Evolutionary conservation across 2,797 vertebrate species (phyloP), one percentile per base, ranked within the genome.

Genomic region (Trematomus bernacchii): DNA sequence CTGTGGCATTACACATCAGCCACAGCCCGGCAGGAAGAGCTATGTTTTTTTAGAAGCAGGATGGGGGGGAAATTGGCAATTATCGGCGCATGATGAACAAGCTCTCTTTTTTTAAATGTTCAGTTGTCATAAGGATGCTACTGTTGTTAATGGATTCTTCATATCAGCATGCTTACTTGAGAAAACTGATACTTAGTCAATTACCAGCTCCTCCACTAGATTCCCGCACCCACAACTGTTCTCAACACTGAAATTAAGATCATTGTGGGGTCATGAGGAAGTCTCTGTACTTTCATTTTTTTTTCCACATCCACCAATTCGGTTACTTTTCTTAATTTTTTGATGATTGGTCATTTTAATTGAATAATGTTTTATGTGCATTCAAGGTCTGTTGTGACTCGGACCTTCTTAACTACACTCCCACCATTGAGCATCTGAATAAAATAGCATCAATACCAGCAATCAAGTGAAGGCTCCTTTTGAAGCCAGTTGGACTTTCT

Each of bases 1-100:
- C 19, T 13, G 19, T 54, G 63, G 52, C 64, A 48, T 52, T 42
- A 52, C 48, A 76, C 61, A 75, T 70, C 54, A 72, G 71, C 62
- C 50, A 23, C 59, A 53, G 59, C 12, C 19, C 70, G 59, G 70
- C 55, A 68, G 43, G 3, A 43, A 51, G 30, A 50, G 18, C 16
- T 57, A 37, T 16, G 18, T 7, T 10, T 59, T 59, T 68, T 18
- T n/a, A 58, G 46, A 44, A 14, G 3, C n/a, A 71, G 40, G 66
- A 14, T 9, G 11, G 48, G 43, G 8, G 47, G 33, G 21, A 23
- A 67, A 40, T 21, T 6, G 27, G 19, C 2, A 48, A 53, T 23
- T 23, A 12, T 10, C 27, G 40, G 15, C 6, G 18, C 27, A n/a
- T 19, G 16, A 54, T 48, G 47, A 14, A 19, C 15, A 54, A 54